Conservation (phyloP, 2,113 vertebrate genomes). For the Athene cunicularia region DNA sequence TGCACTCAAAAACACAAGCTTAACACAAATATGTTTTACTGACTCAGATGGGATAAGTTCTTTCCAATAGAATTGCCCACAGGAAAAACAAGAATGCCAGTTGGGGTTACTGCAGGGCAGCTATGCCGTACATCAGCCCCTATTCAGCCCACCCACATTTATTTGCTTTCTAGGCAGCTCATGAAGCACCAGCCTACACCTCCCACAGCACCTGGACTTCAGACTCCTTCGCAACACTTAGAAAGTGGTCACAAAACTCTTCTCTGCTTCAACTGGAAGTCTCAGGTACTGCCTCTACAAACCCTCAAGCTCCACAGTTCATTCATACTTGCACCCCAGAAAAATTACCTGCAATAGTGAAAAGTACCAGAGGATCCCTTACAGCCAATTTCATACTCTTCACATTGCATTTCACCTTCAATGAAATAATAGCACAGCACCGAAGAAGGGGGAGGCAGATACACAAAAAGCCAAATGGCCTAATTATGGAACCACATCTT, state of each 20-base stretch:
- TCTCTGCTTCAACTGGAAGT: background rate
- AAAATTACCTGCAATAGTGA: background rate
- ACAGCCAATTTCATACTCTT: background rate
- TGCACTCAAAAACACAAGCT: background rate
- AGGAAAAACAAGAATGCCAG: background rate
- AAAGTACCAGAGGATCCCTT: background rate
- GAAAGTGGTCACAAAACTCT: background rate
- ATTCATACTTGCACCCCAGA: background rate
- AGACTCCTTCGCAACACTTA: background rate
- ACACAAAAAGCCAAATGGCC: background rate
- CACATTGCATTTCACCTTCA: background rate
- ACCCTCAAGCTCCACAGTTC: background rate
- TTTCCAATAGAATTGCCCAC: background rate
- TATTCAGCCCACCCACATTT: background rate
- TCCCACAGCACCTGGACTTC: background rate
- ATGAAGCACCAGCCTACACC: background rate
- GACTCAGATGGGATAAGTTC: background rate
- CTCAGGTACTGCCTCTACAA: background rate
- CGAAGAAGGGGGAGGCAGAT: background rate
- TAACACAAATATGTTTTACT: background rate
- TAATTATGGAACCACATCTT: background rate
- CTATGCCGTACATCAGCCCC: background rate
- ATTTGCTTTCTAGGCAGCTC: conserved; percentile 28
- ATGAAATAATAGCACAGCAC: background rate
- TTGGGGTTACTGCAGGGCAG: background rate